Base-by-base conservation (phyloP, 1,140 invertebrate species). In the Drosophila arizonae region DNA sequence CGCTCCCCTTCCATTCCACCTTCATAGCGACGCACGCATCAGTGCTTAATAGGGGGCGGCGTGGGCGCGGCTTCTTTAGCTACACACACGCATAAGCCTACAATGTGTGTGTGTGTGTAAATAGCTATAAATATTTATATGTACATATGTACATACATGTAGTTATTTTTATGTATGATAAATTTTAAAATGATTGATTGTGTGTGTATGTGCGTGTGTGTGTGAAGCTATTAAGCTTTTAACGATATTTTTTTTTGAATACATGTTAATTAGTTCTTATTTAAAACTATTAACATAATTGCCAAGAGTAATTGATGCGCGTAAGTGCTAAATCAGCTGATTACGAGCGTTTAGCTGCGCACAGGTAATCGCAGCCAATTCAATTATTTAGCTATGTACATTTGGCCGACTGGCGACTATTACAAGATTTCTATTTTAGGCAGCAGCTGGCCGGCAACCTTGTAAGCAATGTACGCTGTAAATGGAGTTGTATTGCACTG, bases 361-460 rank as follows among this genome's bases (percentile, higher is more conserved):
- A 62, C 45, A 69, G 57, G 58, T 51, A 51, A 17, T 69, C 51
- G 17, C 13, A 41, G 30, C 21, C 13, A 26, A 36, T 56, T 30
- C 17, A 30, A 65, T 65, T 65, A 71, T 45, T 65, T 45, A 71
- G 54, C 43, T 26, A n/a, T n/a, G n/a, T n/a, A 4, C 51, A 41
- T 56, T 51, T 50, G 43, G 45, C 45, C 33, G 52, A 17, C 15
- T 17, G 36, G 41, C 43, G 33, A 57, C 51, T 72, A 28, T 72
- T 54, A 60, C 63, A 66, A 54, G 63, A 72, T 39, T 51, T 72
- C 69, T 72, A 67, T 67, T 72, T 72, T 67, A 54, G 69, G 63
- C 54, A 58, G 30, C 54, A 58, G 39, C 63, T 46, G 43, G 15
- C 43, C 17, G 54, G 36, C 45, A 71, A 71, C 68, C 68, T 57